Base-by-base conservation (phyloP, 1,140 invertebrate genomes). In the Hyles euphorbiae region DNA sequence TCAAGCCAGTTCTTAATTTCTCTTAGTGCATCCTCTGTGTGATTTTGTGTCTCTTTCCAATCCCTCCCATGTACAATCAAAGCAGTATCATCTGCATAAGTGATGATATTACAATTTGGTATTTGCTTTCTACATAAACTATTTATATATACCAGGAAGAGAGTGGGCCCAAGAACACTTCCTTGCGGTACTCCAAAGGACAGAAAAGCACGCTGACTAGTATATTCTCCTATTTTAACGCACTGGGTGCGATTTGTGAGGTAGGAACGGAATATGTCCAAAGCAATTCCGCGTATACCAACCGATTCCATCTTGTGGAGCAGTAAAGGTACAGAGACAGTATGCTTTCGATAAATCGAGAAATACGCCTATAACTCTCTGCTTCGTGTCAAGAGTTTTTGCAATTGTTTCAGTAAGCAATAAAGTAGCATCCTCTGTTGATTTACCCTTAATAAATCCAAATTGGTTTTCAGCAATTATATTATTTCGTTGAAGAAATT, bases 31-130 rank as follows among this genome's bases (percentile, higher is more conserved):
- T 11, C 5, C 43, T 59, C 57, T 3, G 57, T 34, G 33, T 43
- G 22, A 3, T 34, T 4, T 12, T 45, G n/a, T 7, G 43, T 33
- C 44, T 59, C 44, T 32, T 46, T 22, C 57, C 50, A 59, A 12
- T 52, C 51, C 22, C 8, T 22, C 8, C 57, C 57, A 40, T 53
- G 22, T 9, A 59, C 50, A 46, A 59, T 45, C 7, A 59, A 34
- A 4, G 32, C 49, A 2, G 57, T 59, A 34, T 59, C 57, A 46
- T 53, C 57, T 11, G 51, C 50, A 11, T 53, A 59, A n/a, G 46
- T 48, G 5, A 12, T 12, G 2, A 48, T 12, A 5, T 8, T 5
- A n/a, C n/a, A 48, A 11, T 48, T 4, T 48, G 5, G 10, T 12
- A 22, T 8, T 10, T 5, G 11, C 3, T 3, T 48, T 12, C 7